phyloP scores from a whole-genome alignment of 2,113 vertebrate species.

The Micronycteris hirsuta region DNA sequence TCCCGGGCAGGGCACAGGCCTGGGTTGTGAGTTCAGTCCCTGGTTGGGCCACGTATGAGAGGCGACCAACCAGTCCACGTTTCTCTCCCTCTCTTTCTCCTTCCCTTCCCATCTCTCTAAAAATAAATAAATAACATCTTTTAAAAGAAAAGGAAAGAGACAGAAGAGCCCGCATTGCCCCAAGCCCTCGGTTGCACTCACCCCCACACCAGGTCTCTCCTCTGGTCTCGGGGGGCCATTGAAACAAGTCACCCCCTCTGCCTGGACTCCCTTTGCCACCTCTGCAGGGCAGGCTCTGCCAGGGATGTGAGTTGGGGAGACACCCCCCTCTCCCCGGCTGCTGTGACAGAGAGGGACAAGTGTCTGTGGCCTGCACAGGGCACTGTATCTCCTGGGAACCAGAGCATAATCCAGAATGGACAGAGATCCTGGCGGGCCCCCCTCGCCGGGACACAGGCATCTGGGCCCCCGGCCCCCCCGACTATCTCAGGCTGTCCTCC shows the following conservation, averaged over 20 bases:
- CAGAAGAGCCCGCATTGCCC: no score
- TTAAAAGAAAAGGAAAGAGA: background rate
- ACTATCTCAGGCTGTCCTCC: background rate
- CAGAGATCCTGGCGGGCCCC: accelerated
- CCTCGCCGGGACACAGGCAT: accelerated
- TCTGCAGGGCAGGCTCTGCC: background rate
- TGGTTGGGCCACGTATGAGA: accelerated
- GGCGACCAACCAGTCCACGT: no score
- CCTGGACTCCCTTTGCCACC: background rate
- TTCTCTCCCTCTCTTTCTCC: no score
- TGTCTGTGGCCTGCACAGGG: accelerated
- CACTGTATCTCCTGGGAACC: background rate
- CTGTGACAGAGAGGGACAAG: background rate
- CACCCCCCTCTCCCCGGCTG: background rate
- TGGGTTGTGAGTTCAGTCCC: no score
- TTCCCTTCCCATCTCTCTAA: no score
- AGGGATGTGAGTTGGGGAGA: background rate
- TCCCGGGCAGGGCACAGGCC: no score
- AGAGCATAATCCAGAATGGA: background rate
- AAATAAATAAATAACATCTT: no score
- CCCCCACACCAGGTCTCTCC: no score
- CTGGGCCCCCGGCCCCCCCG: background rate
- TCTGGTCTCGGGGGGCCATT: background rate
- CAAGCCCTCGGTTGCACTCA: no score
- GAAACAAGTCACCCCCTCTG: background rate